These are phyloP conservation scores for Arizona elegans DNA, from an alignment of 2,113 vertebrate genomes.

Conservation along the genomic window DNA sequence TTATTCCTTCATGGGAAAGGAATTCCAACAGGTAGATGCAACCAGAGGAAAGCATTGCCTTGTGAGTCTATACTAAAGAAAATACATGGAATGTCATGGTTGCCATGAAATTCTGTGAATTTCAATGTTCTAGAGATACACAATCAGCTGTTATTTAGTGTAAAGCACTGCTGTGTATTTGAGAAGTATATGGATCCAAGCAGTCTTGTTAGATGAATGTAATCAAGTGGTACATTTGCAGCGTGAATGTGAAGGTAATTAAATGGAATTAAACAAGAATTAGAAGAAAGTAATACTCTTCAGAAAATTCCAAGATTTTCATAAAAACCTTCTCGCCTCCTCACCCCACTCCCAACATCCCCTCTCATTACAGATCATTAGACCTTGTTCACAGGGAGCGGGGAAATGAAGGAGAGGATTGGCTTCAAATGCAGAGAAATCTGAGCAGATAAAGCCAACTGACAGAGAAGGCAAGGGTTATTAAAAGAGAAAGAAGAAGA, in stretches of 20 bases:
- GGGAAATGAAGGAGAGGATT: not conserved
- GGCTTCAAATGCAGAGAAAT: not conserved
- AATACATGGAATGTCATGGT: not conserved
- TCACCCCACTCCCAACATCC: not conserved
- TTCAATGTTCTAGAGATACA: not conserved
- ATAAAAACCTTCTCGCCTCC: too few relatives aligned
- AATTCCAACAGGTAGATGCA: not conserved
- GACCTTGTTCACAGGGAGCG: too few relatives aligned
- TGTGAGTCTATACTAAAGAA: not conserved
- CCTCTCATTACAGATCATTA: not conserved
- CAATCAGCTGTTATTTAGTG: not conserved
- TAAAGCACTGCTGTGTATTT: not conserved
- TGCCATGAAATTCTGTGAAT: not conserved
- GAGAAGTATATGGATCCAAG: not conserved
- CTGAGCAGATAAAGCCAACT: not conserved
- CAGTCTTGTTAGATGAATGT: not conserved
- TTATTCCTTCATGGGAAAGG: not conserved
- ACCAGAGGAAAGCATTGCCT: not conserved
- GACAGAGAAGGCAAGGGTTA: not conserved
- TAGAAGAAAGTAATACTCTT: not conserved
- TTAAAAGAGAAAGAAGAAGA: not conserved
- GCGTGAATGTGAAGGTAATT: too few relatives aligned
- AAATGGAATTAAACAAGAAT: not conserved
- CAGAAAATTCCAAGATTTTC: not conserved
- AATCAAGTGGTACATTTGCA: too few relatives aligned